Base-by-base conservation (phyloP, 2,113 vertebrate genomes). In the Psittacula cyanocephala region DNA sequence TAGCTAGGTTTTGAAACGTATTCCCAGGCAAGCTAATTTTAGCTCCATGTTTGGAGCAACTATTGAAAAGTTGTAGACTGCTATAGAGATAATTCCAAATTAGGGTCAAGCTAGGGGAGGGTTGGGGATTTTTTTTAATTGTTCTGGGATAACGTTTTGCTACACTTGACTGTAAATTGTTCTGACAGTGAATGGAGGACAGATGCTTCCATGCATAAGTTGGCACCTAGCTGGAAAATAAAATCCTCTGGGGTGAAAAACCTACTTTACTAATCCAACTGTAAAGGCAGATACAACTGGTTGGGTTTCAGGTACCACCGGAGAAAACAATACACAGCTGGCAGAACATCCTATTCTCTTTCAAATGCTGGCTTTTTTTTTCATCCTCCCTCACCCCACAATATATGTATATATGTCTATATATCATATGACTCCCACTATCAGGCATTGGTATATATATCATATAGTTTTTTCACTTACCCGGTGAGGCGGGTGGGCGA, bases 111-210 rank as follows among this genome's bases (percentile, higher is more conserved):
- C 71, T 79, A 31, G 14, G 10, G 50, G 29, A 75, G 39, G 11
- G 6, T 2, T 22, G 52, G 46, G 10, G 1, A 9, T 7, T 68
- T 70, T 70, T 74, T 70, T 86, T 79, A 33, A 43, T 88, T 95
- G 43, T 89, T 91, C 74, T 78, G 67, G 23, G 78, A 86, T 50
- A 91, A 65, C 46, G 20, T 91, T 93, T 93, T 93, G 46, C 43
- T 75, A 24, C 24, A 33, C 37, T 89, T 88, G 63, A 89, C 53
- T 75, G 46, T 89, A 94, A 96, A 92, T 91, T 83, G 43, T 91
- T 96, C 63, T 92, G 89, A 95, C 70, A 96, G 59, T 68, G 89
- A 81, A 77, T 17, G 81, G 74, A 88, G 76, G 74, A 91, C 25
- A 92, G 84, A 96, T 86, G 78, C 29, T 96, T 89, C 22, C 69